Evolutionary conservation across 2,797 vertebrate species (phyloP), one percentile per base, ranked within the genome.

Genomic region (Sebastes glaucus): DNA sequence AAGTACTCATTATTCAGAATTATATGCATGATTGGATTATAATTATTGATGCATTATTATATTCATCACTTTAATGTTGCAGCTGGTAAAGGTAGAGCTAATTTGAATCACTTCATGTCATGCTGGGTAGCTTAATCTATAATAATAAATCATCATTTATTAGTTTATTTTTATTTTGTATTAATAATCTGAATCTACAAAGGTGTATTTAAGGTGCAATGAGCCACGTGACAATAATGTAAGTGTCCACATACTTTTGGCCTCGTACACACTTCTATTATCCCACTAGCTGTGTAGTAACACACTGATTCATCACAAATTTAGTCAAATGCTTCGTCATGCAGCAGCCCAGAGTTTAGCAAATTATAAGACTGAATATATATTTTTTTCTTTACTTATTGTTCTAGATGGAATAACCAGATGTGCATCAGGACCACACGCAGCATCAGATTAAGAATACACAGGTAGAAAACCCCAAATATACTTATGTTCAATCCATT

Each of bases 301-400:
- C 38, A 3, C 38, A 0, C 2, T 42, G 38, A 18, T 0, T 18
- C 42, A 46, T 46, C 42, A 46, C 0, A 46, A 18, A 52, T 52
- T 8, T 52, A n/a, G 18, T 52, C 18, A 52, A n/a, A 52, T 52
- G 46, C 7, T 49, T 49, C 0, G 20, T 20, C 49, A 20, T 52
- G 0, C 49, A 52, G 46, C 18, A 52, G 1, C 18, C 20, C 8
- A 52, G 46, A n/a, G 46, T 52, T 46, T 18, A 46, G 0, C 42
- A 46, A 46, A 46, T 46, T 46, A 46, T 16, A 46, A 46, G 16
- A 46, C 42, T 46, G 42, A 18, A 46, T 46, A 6, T 38, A 0
- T 16, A 8, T 49, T 49, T 49, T 52, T 52, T n/a, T 10, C 20
- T 52, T 52, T n/a, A 52, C 2, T 52, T 52, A 52, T 52, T 52